phyloP scores from a whole-genome alignment of 2,888 invertebrate genomes.

The Disparrhopalites patrizii region DNA sequence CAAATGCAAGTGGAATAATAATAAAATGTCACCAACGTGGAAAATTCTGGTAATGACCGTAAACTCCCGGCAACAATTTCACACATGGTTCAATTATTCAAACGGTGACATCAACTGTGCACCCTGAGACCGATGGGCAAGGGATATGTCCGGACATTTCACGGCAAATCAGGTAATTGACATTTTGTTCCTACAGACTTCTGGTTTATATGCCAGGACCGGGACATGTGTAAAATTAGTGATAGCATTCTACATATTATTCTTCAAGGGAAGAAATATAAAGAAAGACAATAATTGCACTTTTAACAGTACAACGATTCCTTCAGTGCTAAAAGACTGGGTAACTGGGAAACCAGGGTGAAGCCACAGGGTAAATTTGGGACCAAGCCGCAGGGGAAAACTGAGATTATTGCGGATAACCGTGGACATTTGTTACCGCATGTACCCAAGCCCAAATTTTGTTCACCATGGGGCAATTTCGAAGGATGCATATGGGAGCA shows the following conservation, averaged over 20 bases:
- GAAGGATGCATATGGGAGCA: background rate
- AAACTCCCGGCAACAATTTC: no score
- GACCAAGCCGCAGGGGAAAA: slow-evolving; percentile 4
- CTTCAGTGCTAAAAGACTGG: slow-evolving; percentile 34
- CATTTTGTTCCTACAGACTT: no score
- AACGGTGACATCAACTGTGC: no score
- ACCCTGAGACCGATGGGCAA: no score
- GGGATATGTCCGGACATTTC: slow-evolving; percentile 11
- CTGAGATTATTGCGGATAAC: slow-evolving; percentile 34
- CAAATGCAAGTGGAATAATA: no score
- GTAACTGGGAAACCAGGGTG: slow-evolving; percentile 38
- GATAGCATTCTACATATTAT: background rate
- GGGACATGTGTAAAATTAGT: no score
- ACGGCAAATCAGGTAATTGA: slow-evolving; percentile 2
- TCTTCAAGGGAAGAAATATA: background rate
- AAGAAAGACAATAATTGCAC: background rate
- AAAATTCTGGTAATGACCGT: no score
- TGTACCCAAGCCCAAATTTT: slow-evolving; percentile 24
- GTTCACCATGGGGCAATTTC: slow-evolving; percentile 42
- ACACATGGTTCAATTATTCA: no score
- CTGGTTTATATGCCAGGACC: background rate
- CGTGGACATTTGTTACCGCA: slow-evolving; percentile 40
- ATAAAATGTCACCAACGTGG: no score
- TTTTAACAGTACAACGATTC: slow-evolving; percentile 40
- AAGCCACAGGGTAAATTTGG: slow-evolving; percentile 8